A percentile compares a stretch with the other conserved stretches of the same genome.
Evolutionary conservation across 2,113 vertebrate genomes (phyloP).

Genomic region (Eptatretus burgeri): DNA sequence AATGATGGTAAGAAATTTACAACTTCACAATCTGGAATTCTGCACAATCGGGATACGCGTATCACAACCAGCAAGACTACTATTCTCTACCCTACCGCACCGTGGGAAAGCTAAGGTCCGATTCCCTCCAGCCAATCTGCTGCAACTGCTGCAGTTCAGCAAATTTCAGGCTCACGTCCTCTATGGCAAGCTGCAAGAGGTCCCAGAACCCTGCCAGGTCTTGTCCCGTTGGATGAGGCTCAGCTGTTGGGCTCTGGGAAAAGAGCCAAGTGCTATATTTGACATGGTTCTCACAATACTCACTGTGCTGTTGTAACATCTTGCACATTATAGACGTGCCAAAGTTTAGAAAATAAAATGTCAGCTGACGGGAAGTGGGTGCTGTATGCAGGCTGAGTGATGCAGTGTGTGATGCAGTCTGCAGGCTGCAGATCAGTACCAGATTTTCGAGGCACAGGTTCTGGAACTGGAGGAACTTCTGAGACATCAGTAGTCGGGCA

Average conservation of each 20-base stretch:
- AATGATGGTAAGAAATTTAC: no score
- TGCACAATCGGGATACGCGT: no score
- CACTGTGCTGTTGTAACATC: no score
- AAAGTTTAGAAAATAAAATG: no score
- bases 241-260: conserved; percentile 54
- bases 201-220: conserved; percentile 98
- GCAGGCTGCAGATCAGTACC: conserved; percentile 18
- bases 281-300: no score
- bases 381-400: no score
- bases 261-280: neutral
- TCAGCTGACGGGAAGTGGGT: no score
- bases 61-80: no score
- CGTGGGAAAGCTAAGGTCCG: conserved; percentile 16
- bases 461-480: conserved; percentile 93
- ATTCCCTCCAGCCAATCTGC: conserved; percentile 64
- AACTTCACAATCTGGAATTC: no score
- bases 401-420: no score
- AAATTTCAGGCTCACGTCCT: conserved; percentile 98
- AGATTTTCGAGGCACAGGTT: conserved; percentile 93
- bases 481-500: conserved; percentile 36
- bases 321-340: no score
- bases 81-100: no score
- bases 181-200: conserved; percentile 90
- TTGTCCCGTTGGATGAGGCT: conserved; percentile 65
- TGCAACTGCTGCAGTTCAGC: conserved; percentile 96